A percentile compares a stretch with the other conserved stretches of the same genome.
These are phyloP conservation scores for Aulostomus chinensis DNA, from an alignment of 2,797 vertebrate species.

Conservation along the genomic window DNA sequence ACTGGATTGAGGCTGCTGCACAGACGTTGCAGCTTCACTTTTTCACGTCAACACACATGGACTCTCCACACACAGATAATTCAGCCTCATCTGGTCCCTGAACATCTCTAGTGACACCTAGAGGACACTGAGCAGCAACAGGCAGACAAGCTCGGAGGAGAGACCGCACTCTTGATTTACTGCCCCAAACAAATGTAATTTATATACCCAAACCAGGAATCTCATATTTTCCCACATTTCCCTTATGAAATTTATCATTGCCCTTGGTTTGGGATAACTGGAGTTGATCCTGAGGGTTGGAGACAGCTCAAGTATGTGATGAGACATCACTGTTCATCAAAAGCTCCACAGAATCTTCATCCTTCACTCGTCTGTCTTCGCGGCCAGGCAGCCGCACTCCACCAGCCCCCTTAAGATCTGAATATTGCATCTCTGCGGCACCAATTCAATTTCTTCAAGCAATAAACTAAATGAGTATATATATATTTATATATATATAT, in stretches of 20 bases:
- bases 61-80: slow-evolving; percentile 31
- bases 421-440: slow-evolving; percentile 70
- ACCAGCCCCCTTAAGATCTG: slow-evolving; percentile 65
- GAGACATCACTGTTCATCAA: slow-evolving; percentile 71
- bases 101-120: slow-evolving; percentile 82
- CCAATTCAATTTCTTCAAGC: slow-evolving; percentile 71
- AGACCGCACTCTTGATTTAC: slow-evolving; percentile 30
- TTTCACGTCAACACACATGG: slow-evolving; percentile 12
- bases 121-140: slow-evolving; percentile 57
- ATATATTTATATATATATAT: slow-evolving; percentile 42
- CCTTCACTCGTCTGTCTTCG: slow-evolving; percentile 57
- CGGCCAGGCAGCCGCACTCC: slow-evolving; percentile 36
- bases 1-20: slow-evolving; percentile 71
- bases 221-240: slow-evolving; percentile 60
- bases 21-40: slow-evolving; percentile 50
- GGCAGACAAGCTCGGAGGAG: slow-evolving; percentile 17
- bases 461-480: slow-evolving; percentile 72
- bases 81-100: slow-evolving; percentile 37
- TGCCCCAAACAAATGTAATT: slow-evolving; percentile 43
- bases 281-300: slow-evolving; percentile 53
- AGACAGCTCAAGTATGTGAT: slow-evolving; percentile 62
- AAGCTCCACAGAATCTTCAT: slow-evolving; percentile 48
- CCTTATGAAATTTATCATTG: slow-evolving; percentile 49
- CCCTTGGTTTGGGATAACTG: slow-evolving; percentile 44
- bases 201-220: slow-evolving; percentile 38